phyloP scores from a whole-genome alignment of 2,888 invertebrate genomes.

The Carcina quercana region DNA sequence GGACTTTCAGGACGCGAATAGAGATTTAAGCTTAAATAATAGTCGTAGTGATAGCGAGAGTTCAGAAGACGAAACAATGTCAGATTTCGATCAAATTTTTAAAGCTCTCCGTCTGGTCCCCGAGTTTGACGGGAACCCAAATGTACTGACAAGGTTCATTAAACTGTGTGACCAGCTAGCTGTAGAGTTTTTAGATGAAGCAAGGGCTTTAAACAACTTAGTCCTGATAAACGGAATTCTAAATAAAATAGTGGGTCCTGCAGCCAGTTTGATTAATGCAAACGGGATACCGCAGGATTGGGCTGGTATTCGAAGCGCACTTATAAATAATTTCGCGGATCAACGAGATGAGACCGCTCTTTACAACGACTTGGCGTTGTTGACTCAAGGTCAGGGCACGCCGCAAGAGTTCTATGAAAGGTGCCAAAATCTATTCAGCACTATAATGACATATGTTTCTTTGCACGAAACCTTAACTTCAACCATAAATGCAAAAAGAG shows the following conservation, averaged over 20 bases:
- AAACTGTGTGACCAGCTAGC: too few species aligned
- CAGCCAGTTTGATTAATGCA: not conserved
- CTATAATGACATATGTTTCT: constrained; percentile 1
- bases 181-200: too few species aligned
- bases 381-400: not conserved
- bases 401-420: not conserved
- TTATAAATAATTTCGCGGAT: not conserved
- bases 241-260: not conserved
- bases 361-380: not conserved
- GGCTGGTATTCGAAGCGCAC: not conserved
- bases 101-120: too few species aligned
- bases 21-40: too few species aligned
- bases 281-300: not conserved
- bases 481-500: not conserved
- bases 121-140: too few species aligned
- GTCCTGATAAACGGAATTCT: too few species aligned
- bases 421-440: not conserved
- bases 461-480: not conserved
- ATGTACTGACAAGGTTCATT: too few species aligned
- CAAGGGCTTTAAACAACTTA: too few species aligned
- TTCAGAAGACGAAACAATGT: too few species aligned
- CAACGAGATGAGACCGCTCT: not conserved
- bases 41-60: too few species aligned
- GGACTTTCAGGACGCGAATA: too few species aligned
- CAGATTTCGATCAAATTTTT: too few species aligned